Conservation (phyloP, 2,888 invertebrate species). For the Aspidapion aeneum region DNA sequence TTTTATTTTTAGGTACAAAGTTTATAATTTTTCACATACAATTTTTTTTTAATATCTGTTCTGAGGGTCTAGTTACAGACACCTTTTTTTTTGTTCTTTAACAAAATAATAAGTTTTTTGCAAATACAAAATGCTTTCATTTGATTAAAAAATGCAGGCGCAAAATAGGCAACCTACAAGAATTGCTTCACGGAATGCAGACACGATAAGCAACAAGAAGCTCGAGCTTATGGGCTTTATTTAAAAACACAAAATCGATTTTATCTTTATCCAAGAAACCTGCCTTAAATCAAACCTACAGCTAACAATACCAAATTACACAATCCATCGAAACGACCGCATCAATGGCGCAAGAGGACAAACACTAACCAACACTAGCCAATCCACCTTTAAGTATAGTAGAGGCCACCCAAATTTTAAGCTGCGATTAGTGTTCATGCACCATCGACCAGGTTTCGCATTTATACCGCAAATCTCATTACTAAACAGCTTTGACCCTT, state of each 20-base stretch:
- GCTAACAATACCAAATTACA: neutral
- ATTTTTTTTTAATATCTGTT: too few relatives aligned
- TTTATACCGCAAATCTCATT: neutral
- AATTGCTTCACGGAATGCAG: neutral
- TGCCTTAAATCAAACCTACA: neutral
- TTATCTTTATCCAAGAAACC: neutral
- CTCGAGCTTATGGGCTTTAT: neutral
- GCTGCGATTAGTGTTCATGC: neutral
- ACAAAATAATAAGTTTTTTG: too few relatives aligned
- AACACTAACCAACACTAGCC: neutral
- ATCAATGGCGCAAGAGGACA: neutral
- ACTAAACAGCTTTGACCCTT: neutral
- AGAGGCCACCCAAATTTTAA: neutral
- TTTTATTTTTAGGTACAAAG: too few relatives aligned
- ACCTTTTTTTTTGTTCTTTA: too few relatives aligned
- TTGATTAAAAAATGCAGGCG: too few relatives aligned
- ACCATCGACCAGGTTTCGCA: neutral
- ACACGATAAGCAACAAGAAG: neutral
- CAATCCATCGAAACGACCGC: neutral
- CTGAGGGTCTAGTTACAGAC: too few relatives aligned
- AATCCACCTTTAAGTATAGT: neutral
- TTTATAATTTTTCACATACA: too few relatives aligned
- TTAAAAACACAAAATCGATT: neutral
- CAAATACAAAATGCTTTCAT: too few relatives aligned
- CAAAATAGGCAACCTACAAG: too few relatives aligned